These are phyloP conservation scores for Meleagris gallopavo DNA, from an alignment of 2,113 vertebrate species.

Conservation along the genomic window DNA sequence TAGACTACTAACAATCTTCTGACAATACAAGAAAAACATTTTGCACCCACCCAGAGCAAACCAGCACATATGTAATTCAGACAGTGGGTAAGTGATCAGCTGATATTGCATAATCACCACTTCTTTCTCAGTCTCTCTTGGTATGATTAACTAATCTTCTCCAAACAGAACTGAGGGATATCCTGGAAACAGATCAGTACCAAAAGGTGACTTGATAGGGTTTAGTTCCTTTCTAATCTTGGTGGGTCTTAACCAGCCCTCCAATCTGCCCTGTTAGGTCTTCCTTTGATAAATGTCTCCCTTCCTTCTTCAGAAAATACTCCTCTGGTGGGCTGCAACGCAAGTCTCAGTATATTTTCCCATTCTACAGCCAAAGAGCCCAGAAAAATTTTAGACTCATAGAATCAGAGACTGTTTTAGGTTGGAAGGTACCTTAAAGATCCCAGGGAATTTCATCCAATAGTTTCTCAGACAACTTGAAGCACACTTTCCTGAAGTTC, in stretches of 20 bases:
- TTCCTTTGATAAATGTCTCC: not conserved
- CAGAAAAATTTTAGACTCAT: not conserved
- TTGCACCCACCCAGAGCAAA: not conserved
- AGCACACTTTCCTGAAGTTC: too few relatives aligned
- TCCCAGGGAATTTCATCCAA: not conserved
- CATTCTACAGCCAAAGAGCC: not conserved
- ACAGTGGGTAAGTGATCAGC: not conserved
- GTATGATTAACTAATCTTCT: not conserved
- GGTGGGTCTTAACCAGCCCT: not conserved
- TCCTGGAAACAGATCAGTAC: not conserved
- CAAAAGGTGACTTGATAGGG: not conserved
- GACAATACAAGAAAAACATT: not conserved
- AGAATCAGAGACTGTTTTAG: not conserved
- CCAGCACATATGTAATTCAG: rapidly evolving
- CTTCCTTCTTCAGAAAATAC: not conserved
- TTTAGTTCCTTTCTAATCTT: not conserved
- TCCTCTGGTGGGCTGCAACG: not conserved
- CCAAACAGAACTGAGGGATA: not conserved
- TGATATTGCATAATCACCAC: not conserved
- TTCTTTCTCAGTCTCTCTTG: not conserved
- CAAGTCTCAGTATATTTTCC: not conserved
- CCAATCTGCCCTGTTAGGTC: not conserved
- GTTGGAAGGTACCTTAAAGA: not conserved
- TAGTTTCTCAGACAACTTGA: too few relatives aligned
- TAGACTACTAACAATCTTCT: not conserved